phyloP scores from a whole-genome alignment of 1,140 invertebrate species.

The Pseudomyrmex cubaensis region DNA sequence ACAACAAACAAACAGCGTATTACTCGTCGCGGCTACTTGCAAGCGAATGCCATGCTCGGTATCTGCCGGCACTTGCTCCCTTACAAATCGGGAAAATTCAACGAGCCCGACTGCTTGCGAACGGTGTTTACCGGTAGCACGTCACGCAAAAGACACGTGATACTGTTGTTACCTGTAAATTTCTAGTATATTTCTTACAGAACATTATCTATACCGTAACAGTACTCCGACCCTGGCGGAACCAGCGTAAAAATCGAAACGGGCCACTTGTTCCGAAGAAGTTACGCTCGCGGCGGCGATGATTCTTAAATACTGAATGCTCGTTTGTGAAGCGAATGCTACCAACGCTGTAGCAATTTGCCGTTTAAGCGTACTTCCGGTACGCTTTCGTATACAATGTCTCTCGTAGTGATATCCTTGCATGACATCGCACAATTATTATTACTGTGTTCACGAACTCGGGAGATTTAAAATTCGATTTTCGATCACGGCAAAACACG shows the following conservation, averaged over 20 bases:
- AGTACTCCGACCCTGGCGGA: constrained; percentile 14
- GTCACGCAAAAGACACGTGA: too few species aligned
- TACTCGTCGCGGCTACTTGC: too few species aligned
- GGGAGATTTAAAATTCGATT: constrained; percentile 3
- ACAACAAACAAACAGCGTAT: too few species aligned
- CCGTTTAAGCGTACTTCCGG: constrained; percentile 14
- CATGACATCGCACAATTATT: constrained; percentile 7
- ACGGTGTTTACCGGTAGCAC: too few species aligned
- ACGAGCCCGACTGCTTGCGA: too few species aligned
- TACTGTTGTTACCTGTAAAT: too few species aligned
- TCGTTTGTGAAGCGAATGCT: background rate
- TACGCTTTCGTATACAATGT: constrained; percentile 13
- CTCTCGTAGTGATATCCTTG: background rate
- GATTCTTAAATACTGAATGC: constrained; percentile 41
- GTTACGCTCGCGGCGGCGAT: constrained; percentile 17
- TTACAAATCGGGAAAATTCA: too few species aligned
- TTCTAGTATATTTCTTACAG: background rate
- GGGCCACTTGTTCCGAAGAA: constrained; percentile 8
- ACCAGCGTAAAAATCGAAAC: constrained; percentile 37
- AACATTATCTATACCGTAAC: background rate
- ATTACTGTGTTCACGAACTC: background rate
- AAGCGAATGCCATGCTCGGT: too few species aligned
- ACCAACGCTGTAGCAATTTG: constrained; percentile 29
- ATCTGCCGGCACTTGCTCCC: too few species aligned
- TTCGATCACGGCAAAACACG: background rate